phyloP scores from a whole-genome alignment of 2,797 vertebrate genomes.

The Pyrocephalus nanus region DNA sequence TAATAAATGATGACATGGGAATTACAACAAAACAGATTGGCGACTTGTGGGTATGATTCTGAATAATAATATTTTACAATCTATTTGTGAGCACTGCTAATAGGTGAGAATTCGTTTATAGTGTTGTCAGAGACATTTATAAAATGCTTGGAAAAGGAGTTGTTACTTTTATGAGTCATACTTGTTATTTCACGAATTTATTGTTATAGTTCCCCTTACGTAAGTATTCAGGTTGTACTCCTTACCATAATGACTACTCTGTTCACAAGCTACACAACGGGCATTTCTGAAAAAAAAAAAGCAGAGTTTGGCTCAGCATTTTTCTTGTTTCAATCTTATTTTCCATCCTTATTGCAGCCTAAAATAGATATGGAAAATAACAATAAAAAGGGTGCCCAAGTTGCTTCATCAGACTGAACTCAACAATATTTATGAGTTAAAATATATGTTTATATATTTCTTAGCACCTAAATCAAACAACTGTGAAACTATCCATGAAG shows the following conservation, averaged over 20 bases:
- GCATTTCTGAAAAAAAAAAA: not conserved
- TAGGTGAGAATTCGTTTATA: not conserved
- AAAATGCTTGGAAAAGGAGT: conserved; percentile 16
- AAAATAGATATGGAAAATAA: not conserved
- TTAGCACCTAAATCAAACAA: conserved; percentile 15
- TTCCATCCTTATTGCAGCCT: not conserved
- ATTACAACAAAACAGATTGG: conserved; percentile 42
- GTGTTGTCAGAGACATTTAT: not conserved
- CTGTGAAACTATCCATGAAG: not conserved
- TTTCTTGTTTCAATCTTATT: conserved; percentile 28
- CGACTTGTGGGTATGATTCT: conserved; percentile 16
- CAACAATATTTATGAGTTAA: not conserved
- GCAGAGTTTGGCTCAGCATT: not conserved
- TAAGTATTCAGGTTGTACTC: not conserved
- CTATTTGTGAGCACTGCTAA: not conserved
- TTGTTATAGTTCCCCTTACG: not conserved
- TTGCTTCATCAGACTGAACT: conserved; percentile 10
- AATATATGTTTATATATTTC: not conserved
- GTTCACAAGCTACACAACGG: not conserved
- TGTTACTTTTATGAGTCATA: conserved; percentile 15
- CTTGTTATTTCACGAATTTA: not conserved
- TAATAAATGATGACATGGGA: conserved; percentile 44
- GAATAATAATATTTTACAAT: conserved; percentile 20
- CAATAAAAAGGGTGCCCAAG: not conserved
- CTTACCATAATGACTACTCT: not conserved